A percentile compares a stretch with the other conserved stretches of the same genome.
These are phyloP conservation scores for Leptinotarsa peninsularis DNA, from an alignment of 2,888 invertebrate genomes.

Conservation along the genomic window DNA sequence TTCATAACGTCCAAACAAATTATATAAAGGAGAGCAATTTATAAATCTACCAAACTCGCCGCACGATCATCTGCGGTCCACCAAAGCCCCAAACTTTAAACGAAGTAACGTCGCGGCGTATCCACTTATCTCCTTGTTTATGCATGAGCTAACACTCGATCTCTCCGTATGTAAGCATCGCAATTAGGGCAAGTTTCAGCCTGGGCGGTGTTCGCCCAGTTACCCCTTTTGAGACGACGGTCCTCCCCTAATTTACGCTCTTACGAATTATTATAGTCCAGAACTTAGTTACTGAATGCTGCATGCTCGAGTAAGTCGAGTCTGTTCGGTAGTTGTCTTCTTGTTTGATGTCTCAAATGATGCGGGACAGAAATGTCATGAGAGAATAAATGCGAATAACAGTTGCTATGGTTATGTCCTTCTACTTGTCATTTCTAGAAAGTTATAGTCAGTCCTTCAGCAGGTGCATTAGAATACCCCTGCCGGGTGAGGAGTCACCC, in stretches of 20 bases:
- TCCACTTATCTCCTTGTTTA: conserved; percentile 65
- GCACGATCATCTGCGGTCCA: neutral
- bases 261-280: conserved; percentile 39
- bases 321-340: conserved; percentile 33
- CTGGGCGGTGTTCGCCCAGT: conserved; percentile 50
- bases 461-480: no score
- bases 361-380: conserved; percentile 25
- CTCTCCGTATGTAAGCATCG: conserved; percentile 59
- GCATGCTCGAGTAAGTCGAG: conserved; percentile 35
- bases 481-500: no score
- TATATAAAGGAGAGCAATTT: neutral
- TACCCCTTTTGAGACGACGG: conserved; percentile 47
- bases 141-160: conserved; percentile 63
- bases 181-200: conserved; percentile 57
- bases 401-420: neutral
- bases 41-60: neutral
- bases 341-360: conserved; percentile 24
- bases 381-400: conserved; percentile 16
- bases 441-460: no score
- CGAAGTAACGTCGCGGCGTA: conserved; percentile 49
- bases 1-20: neutral
- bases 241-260: conserved; percentile 47
- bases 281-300: conserved; percentile 40
- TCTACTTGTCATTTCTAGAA: no score
- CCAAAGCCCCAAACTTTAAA: conserved; percentile 37